phyloP scores from a whole-genome alignment of 2,888 invertebrate genomes.

The Morinoia aosen region DNA sequence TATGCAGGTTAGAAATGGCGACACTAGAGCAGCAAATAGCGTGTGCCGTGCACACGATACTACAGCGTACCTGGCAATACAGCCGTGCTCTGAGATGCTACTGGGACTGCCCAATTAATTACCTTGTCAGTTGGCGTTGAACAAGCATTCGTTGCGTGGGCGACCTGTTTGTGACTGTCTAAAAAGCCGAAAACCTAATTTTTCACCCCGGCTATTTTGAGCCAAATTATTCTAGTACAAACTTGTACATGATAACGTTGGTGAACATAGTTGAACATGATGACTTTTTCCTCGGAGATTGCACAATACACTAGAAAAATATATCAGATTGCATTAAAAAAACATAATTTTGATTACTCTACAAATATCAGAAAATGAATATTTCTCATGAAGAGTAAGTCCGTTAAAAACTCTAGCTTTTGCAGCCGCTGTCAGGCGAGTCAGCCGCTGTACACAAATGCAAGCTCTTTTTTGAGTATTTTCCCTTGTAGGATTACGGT shows the following conservation, averaged over 20 bases:
- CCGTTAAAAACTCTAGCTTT: background rate
- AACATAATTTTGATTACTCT: background rate
- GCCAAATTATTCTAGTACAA: background rate
- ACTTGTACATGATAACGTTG: background rate
- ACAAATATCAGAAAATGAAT: too few species aligned
- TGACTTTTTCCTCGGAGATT: background rate
- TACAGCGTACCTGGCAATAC: background rate
- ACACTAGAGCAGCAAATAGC: background rate
- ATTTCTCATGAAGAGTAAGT: too few species aligned
- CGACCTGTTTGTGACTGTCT: too few species aligned
- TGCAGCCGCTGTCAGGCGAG: background rate
- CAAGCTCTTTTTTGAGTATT: background rate
- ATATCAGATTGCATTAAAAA: background rate
- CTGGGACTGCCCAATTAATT: background rate
- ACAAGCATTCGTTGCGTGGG: background rate
- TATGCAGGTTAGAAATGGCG: background rate
- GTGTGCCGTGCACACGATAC: background rate
- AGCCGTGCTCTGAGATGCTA: background rate
- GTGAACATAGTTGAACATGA: background rate
- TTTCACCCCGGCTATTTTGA: background rate
- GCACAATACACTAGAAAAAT: background rate
- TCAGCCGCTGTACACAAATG: background rate
- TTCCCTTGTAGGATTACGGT: too few species aligned
- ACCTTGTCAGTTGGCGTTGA: background rate
- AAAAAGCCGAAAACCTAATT: background rate